phyloP scores from a whole-genome alignment of 2,113 vertebrate species.

The Menidia beryllina region DNA sequence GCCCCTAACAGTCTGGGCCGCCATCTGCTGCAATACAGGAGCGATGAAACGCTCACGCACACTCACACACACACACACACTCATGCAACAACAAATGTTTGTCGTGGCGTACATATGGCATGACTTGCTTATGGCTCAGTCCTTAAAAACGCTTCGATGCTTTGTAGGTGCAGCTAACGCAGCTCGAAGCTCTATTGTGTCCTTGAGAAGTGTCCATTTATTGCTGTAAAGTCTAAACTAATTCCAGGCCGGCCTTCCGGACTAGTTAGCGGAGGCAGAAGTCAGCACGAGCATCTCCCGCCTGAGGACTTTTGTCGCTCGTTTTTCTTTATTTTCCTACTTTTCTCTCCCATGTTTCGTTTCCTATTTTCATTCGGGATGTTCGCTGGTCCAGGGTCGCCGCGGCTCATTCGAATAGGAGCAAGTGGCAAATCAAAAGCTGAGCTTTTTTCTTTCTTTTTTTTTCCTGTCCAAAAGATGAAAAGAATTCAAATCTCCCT shows the following conservation, averaged over 20 bases:
- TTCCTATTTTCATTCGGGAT: slow-evolving; percentile 33
- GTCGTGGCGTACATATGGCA: slow-evolving; percentile 46
- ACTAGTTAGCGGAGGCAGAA: slow-evolving; percentile 13
- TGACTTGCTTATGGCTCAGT: slow-evolving; percentile 37
- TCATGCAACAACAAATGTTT: slow-evolving; percentile 45
- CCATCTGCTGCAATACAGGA: slow-evolving; percentile 71
- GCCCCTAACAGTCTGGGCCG: slow-evolving; percentile 66
- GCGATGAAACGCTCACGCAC: slow-evolving; percentile 30
- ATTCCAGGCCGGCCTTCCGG: slow-evolving; percentile 25
- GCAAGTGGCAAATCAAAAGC: slow-evolving; percentile 44
- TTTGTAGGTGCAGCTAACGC: not conserved
- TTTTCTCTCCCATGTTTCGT: slow-evolving; percentile 35
- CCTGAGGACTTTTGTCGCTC: slow-evolving; percentile 26
- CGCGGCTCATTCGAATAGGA: slow-evolving; percentile 41
- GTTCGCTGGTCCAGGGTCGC: slow-evolving; percentile 27
- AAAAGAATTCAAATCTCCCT: slow-evolving; percentile 35
- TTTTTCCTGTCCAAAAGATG: slow-evolving; percentile 34
- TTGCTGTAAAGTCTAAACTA: slow-evolving; percentile 30
- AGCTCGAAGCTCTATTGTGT: slow-evolving; percentile 10
- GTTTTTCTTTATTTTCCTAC: not conserved
- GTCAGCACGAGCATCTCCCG: slow-evolving; percentile 24
- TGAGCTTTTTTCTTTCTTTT: slow-evolving; percentile 13
- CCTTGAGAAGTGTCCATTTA: slow-evolving; percentile 25
- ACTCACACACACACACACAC: too few species aligned
- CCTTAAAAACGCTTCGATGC: slow-evolving; percentile 44